Base-by-base conservation (phyloP, 2,797 vertebrate species). In the Taenioides sp. region DNA sequence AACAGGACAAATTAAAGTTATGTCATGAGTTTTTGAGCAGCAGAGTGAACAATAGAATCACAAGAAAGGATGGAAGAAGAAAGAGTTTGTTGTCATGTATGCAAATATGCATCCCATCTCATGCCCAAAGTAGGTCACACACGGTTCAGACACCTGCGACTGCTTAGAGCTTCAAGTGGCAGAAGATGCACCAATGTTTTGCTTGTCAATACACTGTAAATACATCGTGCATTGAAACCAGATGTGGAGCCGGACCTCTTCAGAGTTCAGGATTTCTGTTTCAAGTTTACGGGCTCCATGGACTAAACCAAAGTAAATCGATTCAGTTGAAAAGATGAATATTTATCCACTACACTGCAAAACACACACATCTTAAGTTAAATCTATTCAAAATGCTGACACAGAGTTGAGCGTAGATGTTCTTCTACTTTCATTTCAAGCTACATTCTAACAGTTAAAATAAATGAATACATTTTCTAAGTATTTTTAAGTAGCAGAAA, bases 221-320 rank as follows among this genome's bases (percentile, higher is more conserved):
- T 31, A 57, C n/a, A 7, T 2, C 6, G 18, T 0, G 23, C 14
- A 69, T 16, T 22, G 17, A 65, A 17, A 59, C 31, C 65, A 54
- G 49, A 27, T 54, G 65, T 4, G 1, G 40, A 49, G 3, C 4
- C 22, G 3, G 23, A 31, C 43, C 7, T 49, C 22, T 65, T 49
- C 63, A 49, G 6, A 17, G 63, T 65, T 50, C 43, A 17, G 18
- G 1, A 0, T 18, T 20, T 20, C 40, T 50, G 40, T 59, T 16
- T 62, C 40, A 7, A 3, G 43, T 50, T 37, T 65, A 65, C 47
- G 22, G 63, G 40, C 12, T 47, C 62, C 20, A 5, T 47, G 37
- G 22, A 25, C 7, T 50, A 27, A 65, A 49, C 63, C 63, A 65
- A 50, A 65, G 63, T 50, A 16, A 65, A 49, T 65, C 62, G 43